A percentile compares a stretch with the other conserved stretches of the same genome.
Conservation (phyloP, 2,113 vertebrate species). For the Procavia capensis region DNA sequence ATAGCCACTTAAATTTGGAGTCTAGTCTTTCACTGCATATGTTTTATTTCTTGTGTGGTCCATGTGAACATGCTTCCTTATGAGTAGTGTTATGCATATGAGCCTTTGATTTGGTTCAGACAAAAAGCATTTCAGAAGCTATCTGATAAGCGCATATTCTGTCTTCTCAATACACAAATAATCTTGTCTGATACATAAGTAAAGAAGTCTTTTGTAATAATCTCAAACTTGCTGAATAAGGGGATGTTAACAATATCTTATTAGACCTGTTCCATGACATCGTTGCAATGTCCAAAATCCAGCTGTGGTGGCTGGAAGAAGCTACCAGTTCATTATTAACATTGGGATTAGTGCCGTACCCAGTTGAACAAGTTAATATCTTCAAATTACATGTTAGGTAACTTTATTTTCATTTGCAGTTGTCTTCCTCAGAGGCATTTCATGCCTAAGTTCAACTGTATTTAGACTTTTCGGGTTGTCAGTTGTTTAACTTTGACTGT, state of each 20-base stretch:
- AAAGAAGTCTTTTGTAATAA: slow-evolving; percentile 10
- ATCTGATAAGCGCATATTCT: slow-evolving; percentile 7
- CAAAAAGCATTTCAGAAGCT: not conserved
- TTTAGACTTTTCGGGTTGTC: slow-evolving; percentile 4
- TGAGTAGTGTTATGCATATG: not conserved
- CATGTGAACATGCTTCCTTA: not conserved
- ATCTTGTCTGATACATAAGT: slow-evolving; percentile 21
- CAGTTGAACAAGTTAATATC: slow-evolving; percentile 11
- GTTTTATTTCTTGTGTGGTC: not conserved
- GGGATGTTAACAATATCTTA: slow-evolving; percentile 16
- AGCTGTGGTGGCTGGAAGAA: not conserved
- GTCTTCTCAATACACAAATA: slow-evolving; percentile 31
- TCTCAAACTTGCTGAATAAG: slow-evolving; percentile 27
- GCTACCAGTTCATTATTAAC: not conserved
- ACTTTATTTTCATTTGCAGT: slow-evolving; percentile 47
- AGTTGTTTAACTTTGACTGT: not conserved
- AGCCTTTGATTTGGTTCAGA: slow-evolving; percentile 55
- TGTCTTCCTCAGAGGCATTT: not conserved
- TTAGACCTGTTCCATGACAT: slow-evolving; percentile 23
- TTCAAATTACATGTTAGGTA: not conserved
- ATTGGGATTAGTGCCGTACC: not conserved
- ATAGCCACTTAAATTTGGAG: not conserved
- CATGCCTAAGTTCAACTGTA: not conserved
- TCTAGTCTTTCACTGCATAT: not conserved
- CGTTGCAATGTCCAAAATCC: slow-evolving; percentile 14